Evolutionary conservation across 2,113 vertebrate species (phyloP).

Genomic region (Aphyosemion australe): DNA sequence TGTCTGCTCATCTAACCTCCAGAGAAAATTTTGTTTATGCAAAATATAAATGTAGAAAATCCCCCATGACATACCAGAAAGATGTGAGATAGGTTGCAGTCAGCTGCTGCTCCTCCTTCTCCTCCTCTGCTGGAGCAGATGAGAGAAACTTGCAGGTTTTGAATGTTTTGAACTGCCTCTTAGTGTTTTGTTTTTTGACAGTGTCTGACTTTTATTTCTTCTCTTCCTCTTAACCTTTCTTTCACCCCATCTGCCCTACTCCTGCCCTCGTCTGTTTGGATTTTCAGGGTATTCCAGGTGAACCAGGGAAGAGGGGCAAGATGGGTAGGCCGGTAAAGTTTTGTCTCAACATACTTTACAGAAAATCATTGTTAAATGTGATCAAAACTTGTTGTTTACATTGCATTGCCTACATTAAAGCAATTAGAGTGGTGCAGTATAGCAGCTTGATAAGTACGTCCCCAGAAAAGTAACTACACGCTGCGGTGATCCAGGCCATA

Average conservation of each 20-base stretch:
- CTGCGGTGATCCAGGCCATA: neutral
- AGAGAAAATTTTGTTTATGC: conserved; percentile 32
- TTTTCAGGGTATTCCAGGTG: conserved; percentile 90
- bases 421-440: neutral
- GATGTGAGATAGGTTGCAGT: conserved; percentile 23
- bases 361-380: conserved; percentile 67
- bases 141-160: conserved; percentile 19
- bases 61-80: conserved; percentile 22
- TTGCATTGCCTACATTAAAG: neutral
- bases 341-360: conserved; percentile 90
- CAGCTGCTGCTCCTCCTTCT: conserved; percentile 61
- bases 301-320: conserved; percentile 99
- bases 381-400: conserved; percentile 18
- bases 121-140: conserved; percentile 33
- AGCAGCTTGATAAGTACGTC: neutral
- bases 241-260: conserved; percentile 32
- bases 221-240: conserved; percentile 11
- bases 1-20: conserved; percentile 21
- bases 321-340: conserved; percentile 99
- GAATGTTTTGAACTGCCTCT: conserved; percentile 25
- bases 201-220: conserved; percentile 22
- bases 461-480: neutral
- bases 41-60: conserved; percentile 29
- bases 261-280: conserved; percentile 37
- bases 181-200: conserved; percentile 18